phyloP scores from a whole-genome alignment of 2,797 vertebrate genomes.

The Hafferia zeledoni region DNA sequence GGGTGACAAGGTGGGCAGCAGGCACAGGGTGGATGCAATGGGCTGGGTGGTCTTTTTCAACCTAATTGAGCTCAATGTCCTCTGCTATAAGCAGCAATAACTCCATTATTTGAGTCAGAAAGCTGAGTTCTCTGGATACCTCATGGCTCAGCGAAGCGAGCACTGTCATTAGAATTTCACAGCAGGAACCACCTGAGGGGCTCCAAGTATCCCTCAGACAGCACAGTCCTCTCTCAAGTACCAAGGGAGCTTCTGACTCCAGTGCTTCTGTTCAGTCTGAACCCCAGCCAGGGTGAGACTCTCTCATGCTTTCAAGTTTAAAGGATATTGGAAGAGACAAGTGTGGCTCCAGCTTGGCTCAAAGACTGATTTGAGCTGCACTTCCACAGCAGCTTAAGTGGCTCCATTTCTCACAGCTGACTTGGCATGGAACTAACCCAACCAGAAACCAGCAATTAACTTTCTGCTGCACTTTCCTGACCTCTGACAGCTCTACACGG shows the following conservation, averaged over 20 bases:
- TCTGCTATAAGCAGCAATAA: background rate
- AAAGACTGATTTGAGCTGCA: rapidly evolving
- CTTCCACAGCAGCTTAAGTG: background rate
- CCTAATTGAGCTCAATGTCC: background rate
- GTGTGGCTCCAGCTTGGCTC: background rate
- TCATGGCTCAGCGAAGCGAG: background rate
- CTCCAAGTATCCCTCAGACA: rapidly evolving
- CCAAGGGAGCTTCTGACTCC: background rate
- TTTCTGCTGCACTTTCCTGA: background rate
- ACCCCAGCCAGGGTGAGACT: background rate
- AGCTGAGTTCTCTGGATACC: background rate
- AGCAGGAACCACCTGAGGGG: background rate
- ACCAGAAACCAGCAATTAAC: background rate
- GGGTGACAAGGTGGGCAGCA: rapidly evolving
- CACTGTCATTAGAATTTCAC: background rate
- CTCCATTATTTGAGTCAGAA: too few relatives aligned
- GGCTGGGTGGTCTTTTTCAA: background rate
- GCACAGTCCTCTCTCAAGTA: background rate
- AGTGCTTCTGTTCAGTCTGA: rapidly evolving
- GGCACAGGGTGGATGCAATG: background rate
- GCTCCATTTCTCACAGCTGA: background rate
- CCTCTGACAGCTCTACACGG: background rate
- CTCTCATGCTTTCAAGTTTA: background rate
- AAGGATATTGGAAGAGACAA: background rate
- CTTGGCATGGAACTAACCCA: background rate